Evolutionary conservation across 1,140 invertebrate genomes (phyloP), one percentile per base, ranked within the genome.

Genomic region (Polypedilum pembai): DNA sequence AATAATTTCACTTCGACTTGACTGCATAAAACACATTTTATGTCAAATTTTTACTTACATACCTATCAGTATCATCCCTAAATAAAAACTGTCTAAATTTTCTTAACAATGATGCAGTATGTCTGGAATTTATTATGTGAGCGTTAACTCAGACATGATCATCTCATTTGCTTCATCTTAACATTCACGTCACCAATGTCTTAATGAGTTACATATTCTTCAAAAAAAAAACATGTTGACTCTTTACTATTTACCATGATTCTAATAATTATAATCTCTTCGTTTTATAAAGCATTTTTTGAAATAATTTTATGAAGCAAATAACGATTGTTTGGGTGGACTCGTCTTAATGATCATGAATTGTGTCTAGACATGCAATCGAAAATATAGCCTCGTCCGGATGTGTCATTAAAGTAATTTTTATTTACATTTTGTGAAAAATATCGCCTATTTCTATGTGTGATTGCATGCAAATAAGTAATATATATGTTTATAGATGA

Each of bases 251-350:
- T 5, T 33, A 3, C 24, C 5, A 33, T 33, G 2, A 33, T 33
- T 5, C 24, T 33, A 33, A 33, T 33, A 33, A 33, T 33, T 33
- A 33, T 33, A 33, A 33, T 33, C 24, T 33, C 24, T 33, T 33
- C 24, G 24, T 33, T 33, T 5, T 5, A 33, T 33, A 33, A 33
- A 33, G 2, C 24, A 33, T 5, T 33, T 5, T 33, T 33, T 5
- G 5, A 33, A 33, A 33, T 33, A 33, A 5, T 33, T 33, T 33
- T 33, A 33, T 33, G 24, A 33, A 45, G 15, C 12, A 4, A n/a
- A n/a, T 56, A 56, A 56, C n/a, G 45, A 56, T 56, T 56, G 45
- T 56, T 56, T 56, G 45, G 45, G 45, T 56, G 45, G 45, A 12
- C 15, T 56, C 15, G 12, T 12, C 12, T 45, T 45, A 45, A 45